phyloP scores from a whole-genome alignment of 2,888 invertebrate genomes.

The Tyria jacobaeae region DNA sequence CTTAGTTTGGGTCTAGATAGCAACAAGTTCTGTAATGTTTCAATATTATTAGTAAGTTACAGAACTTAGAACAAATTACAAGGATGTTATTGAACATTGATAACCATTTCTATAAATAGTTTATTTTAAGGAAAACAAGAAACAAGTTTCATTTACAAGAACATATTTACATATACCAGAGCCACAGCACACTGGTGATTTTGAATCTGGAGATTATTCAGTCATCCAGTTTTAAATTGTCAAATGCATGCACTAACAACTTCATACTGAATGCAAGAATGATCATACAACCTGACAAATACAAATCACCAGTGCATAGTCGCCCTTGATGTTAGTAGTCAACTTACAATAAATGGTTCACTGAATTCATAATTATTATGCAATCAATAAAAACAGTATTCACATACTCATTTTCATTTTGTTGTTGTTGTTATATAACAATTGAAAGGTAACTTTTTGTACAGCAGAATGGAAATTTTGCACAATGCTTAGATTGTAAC shows the following conservation, averaged over 20 bases:
- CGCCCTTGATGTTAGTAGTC: neutral
- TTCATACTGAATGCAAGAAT: too few relatives aligned
- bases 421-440: too few relatives aligned
- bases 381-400: slow-evolving; percentile 41
- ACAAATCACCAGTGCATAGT: too few relatives aligned
- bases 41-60: too few relatives aligned
- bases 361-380: slow-evolving; percentile 39
- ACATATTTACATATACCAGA: too few relatives aligned
- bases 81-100: slow-evolving; percentile 5
- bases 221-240: too few relatives aligned
- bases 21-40: too few relatives aligned
- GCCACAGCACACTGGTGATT: too few relatives aligned
- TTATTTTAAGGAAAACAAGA: slow-evolving; percentile 20
- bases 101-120: neutral
- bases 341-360: slow-evolving; percentile 27
- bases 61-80: neutral
- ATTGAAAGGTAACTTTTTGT: slow-evolving; percentile 25
- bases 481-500: slow-evolving; percentile 9
- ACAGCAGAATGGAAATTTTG: slow-evolving; percentile 18
- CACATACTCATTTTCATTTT: slow-evolving; percentile 45
- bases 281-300: too few relatives aligned
- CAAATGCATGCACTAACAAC: too few relatives aligned
- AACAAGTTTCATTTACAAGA: neutral
- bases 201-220: too few relatives aligned
- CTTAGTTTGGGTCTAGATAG: neutral